Conservation (phyloP, 2,888 invertebrate species). For the Sphaerophoria rueppellii region DNA sequence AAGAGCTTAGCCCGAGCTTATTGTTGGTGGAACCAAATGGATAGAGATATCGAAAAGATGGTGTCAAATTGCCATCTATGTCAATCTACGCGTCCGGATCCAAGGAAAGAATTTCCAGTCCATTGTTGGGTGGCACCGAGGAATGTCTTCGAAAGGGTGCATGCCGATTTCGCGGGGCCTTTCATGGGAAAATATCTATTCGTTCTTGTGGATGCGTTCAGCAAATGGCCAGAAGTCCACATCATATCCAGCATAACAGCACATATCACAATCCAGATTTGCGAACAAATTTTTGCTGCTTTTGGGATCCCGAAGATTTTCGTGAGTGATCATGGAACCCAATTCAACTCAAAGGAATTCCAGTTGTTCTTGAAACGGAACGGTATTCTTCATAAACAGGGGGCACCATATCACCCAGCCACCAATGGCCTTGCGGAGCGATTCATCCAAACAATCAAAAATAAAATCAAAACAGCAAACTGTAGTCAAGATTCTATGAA, state of each 20-base stretch:
- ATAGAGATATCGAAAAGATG: too few species aligned
- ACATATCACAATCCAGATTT: conserved; percentile 62
- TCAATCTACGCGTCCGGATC: too few species aligned
- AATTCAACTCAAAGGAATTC: too few species aligned
- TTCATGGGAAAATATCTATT: conserved; percentile 61
- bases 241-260: conserved; percentile 68
- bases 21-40: too few species aligned
- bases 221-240: conserved; percentile 75
- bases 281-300: conserved; percentile 57
- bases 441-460: conserved; percentile 34
- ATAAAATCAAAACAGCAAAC: conserved; percentile 29
- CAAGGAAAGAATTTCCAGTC: too few species aligned
- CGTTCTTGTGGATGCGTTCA: conserved; percentile 60
- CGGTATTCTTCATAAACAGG: conserved; percentile 42
- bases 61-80: too few species aligned
- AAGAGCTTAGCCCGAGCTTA: too few species aligned
- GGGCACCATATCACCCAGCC: conserved; percentile 22
- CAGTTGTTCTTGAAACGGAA: conserved; percentile 59
- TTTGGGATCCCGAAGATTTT: conserved; percentile 62
- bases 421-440: conserved; percentile 30
- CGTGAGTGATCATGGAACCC: conserved; percentile 61
- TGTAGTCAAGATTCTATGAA: conserved; percentile 23
- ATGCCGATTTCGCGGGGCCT: conserved; percentile 70
- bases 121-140: conserved; percentile 45
- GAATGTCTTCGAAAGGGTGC: conserved; percentile 72